Base-by-base conservation (phyloP, 2,888 invertebrate species). In the Chaetogeoica ovagalla region DNA sequence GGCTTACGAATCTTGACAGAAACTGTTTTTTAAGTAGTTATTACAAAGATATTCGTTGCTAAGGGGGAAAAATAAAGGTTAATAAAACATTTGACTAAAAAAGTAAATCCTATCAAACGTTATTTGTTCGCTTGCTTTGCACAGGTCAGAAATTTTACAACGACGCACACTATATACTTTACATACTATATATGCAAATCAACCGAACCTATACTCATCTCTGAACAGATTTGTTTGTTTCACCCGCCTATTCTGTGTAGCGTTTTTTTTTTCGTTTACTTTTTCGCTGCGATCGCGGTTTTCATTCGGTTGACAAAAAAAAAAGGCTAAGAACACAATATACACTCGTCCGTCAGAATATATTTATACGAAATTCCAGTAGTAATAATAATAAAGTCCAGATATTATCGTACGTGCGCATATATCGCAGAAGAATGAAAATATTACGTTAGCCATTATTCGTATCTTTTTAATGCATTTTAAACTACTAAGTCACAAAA, bases 151-250 rank as follows among this genome's bases (percentile, higher is more conserved):
- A 72, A 48, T 48, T 72, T 72, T 48, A 30, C 19, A 4, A 72
- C 13, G 11, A 72, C 7, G 48, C 19, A 48, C 39, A 19, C 60
- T 23, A 21, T 30, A 23, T 30, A 19, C 0, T 48, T 23, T 30
- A n/a, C 13, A 30, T 48, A 68, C 52, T 52, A 39, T 55, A 37
- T 65, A 74, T 63, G 52, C 37, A 74, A 74, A 74, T 65, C 52
- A 55, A 63, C 37, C 52, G n/a, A 52, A 55, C 52, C 5, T 19
- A 19, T 52, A 74, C 52, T 9, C n/a, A 55, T 74, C 65, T 39
- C 37, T 2, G 2, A 13, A n/a, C 39, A 63, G 52, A 52, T 63
- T 74, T 55, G n/a, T 74, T 21, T 21, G 37, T 37, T 74, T 52
- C 21, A 55, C 39, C 37, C n/a, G 37, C 4, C 73, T 30, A 19